Evolutionary conservation across 2,797 vertebrate genomes (phyloP), one percentile per base, ranked within the genome.

Genomic region (Bryconaethiops microstoma): DNA sequence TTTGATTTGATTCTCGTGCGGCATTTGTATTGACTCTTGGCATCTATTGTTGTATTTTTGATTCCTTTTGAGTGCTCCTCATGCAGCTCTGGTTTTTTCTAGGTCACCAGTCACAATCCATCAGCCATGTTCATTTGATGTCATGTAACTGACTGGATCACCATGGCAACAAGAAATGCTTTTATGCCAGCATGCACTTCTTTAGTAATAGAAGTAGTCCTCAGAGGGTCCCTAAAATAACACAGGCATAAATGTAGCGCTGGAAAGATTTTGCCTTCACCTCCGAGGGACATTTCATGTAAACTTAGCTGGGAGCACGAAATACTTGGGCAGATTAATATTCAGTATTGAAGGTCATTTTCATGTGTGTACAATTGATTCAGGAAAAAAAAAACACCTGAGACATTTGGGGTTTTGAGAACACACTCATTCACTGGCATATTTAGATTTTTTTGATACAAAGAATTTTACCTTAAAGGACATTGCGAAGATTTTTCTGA

Each of bases 151-250:
- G 62, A 76, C 71, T 74, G n/a, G 50, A 82, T 84, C 77, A 16
- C 84, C 82, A 87, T 87, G 82, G 86, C 70, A 85, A 83, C 77
- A n/a, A 57, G 63, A 76, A 76, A 76, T 64, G 65, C 79, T 83
- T 86, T 79, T 57, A 77, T 82, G 79, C 35, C 70, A 29, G 72
- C 64, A 17, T 78, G 76, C 39, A 50, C 64, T 75, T 82, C 35
- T 40, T 74, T 70, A 77, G 71, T 76, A 81, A 73, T 54, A 19
- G 21, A 59, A 45, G n/a, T 60, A 59, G 60, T 69, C 40, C 59
- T 59, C 70, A 60, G 25, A 80, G 23, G 55, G 64, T 48, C 42
- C 14, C 50, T 54, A 42, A 70, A 79, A 39, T 71, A 29, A 69
- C 65, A 52, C 19, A 74, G 39, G 54, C 65, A 21, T 7, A 1